A percentile compares a stretch with the other conserved stretches of the same genome.
These are phyloP conservation scores for Amiota mariae DNA, from an alignment of 2,888 invertebrate species.

Conservation along the genomic window DNA sequence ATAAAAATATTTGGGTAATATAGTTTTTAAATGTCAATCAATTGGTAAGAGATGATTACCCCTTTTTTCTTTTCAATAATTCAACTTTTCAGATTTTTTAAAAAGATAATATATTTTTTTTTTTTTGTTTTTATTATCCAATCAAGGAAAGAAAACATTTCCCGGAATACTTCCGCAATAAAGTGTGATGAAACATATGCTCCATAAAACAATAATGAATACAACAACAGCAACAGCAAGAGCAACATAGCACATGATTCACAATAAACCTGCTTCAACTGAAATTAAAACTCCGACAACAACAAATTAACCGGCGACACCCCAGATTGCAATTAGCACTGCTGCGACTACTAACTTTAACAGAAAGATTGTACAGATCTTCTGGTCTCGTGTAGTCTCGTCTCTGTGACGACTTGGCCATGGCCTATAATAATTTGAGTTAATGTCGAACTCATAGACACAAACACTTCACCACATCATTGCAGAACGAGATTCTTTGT, in stretches of 20 bases:
- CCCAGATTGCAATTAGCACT: slow-evolving; percentile 35
- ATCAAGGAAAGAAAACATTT: background rate
- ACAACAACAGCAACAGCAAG: slow-evolving; percentile 9
- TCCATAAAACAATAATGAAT: background rate
- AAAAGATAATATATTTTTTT: too few species aligned
- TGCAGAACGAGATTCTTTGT: background rate
- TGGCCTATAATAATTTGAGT: slow-evolving; percentile 66
- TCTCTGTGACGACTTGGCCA: background rate
- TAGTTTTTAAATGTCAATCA: too few species aligned
- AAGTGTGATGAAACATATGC: slow-evolving; percentile 32
- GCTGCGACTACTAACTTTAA: slow-evolving; percentile 46
- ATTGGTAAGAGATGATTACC: too few species aligned
- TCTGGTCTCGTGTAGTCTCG: background rate
- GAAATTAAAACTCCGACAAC: slow-evolving; percentile 17
- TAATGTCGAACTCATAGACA: slow-evolving; percentile 6
- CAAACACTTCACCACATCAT: background rate
- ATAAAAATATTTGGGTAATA: too few species aligned
- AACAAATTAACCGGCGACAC: slow-evolving; percentile 55
- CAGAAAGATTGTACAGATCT: slow-evolving; percentile 11
- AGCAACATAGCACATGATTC: slow-evolving; percentile 22
- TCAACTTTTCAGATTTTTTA: too few species aligned
- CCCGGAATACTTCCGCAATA: slow-evolving; percentile 27
- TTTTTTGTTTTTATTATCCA: too few species aligned
- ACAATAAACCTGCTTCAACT: too few species aligned
- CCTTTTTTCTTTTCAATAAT: too few species aligned